Evolutionary conservation across 2,888 invertebrate genomes (phyloP).

Genomic region (Clanis bilineata): DNA sequence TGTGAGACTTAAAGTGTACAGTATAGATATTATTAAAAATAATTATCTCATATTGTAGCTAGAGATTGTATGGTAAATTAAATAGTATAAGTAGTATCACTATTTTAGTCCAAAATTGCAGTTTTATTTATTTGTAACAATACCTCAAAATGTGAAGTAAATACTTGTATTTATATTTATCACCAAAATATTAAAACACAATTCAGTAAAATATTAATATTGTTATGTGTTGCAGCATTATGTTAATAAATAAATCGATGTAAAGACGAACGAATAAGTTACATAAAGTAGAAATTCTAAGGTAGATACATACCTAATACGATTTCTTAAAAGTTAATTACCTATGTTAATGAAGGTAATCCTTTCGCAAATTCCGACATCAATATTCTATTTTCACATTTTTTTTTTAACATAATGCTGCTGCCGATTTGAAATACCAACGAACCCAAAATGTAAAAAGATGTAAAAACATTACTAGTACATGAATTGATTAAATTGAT

Average conservation of each 20-base stretch:
- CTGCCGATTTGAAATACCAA: neutral
- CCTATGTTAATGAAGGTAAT: no score
- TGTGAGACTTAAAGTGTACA: slow-evolving; percentile 77
- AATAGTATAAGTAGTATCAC: slow-evolving; percentile 74
- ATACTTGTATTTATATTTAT: slow-evolving; percentile 14
- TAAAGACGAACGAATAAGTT: no score
- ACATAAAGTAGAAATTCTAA: neutral
- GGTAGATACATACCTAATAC: neutral
- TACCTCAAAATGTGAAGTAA: slow-evolving; percentile 37
- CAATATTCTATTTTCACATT: neutral
- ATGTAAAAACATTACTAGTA: slow-evolving; percentile 18
- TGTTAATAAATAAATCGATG: neutral
- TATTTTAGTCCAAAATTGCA: slow-evolving; percentile 73
- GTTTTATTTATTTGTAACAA: slow-evolving; percentile 67
- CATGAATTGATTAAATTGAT: neutral
- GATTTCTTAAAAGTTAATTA: no score
- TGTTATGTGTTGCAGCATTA: neutral
- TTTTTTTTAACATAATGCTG: slow-evolving; percentile 1
- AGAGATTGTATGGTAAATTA: slow-evolving; percentile 63
- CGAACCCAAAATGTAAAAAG: neutral
- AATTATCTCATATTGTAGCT: slow-evolving; percentile 69
- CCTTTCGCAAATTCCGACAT: neutral
- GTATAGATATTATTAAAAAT: slow-evolving; percentile 72
- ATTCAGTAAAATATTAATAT: neutral
- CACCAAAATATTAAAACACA: neutral